Evolutionary conservation across 2,888 invertebrate genomes (phyloP).

Genomic region (Eristalis arbustorum): DNA sequence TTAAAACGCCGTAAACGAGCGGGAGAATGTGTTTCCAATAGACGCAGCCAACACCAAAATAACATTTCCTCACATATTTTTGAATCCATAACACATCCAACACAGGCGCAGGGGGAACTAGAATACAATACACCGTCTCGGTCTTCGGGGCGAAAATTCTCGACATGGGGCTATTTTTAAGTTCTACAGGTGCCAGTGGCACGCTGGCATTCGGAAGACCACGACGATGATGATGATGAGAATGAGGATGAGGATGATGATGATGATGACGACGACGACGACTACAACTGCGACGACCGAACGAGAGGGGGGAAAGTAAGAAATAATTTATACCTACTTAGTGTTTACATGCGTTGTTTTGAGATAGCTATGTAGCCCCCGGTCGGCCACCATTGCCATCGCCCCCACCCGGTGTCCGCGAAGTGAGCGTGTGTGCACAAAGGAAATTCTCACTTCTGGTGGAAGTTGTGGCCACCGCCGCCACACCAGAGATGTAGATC

Average conservation of each 20-base stretch:
- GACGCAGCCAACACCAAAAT: constrained; percentile 52
- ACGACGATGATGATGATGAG: constrained; percentile 3
- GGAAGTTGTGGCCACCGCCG: constrained; percentile 53
- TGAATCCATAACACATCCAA: constrained; percentile 58
- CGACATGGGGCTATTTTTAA: constrained; percentile 67
- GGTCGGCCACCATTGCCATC: constrained; percentile 3
- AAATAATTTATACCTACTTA: constrained; percentile 68
- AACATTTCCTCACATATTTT: constrained; percentile 66
- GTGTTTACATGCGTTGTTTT: constrained; percentile 67
- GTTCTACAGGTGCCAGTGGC: constrained; percentile 67
- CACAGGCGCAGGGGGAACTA: constrained; percentile 37
- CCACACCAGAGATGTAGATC: constrained; percentile 15
- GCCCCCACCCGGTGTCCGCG: constrained; percentile 12
- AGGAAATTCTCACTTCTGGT: constrained; percentile 68
- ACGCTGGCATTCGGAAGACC: constrained; percentile 54
- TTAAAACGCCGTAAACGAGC: constrained; percentile 52
- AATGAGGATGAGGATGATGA: neutral
- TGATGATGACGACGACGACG: neutral
- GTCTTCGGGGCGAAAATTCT: constrained; percentile 30
- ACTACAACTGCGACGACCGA: neutral
- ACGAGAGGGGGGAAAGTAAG: neutral
- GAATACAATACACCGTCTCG: constrained; percentile 24
- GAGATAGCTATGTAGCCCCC: constrained; percentile 12
- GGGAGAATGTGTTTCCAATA: constrained; percentile 60
- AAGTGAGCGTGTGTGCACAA: neutral